phyloP scores from a whole-genome alignment of 2,113 vertebrate species.

The Erythrolamprus reginae region DNA sequence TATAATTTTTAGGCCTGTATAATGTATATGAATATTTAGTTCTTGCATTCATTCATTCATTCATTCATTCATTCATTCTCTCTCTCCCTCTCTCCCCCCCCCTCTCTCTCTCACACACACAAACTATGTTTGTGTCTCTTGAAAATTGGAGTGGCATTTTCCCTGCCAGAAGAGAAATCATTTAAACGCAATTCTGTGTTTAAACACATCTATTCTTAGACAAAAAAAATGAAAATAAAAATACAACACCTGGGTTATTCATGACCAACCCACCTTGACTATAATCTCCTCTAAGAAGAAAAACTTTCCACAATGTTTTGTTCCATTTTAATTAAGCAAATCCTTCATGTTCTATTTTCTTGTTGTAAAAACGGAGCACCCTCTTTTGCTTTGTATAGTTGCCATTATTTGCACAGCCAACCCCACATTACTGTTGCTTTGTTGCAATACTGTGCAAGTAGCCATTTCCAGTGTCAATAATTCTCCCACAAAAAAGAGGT shows the following conservation, averaged over 20 bases:
- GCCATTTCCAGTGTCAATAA: constrained; percentile 65
- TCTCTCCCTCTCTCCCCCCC: no score
- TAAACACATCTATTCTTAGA: background rate
- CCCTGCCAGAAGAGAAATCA: background rate
- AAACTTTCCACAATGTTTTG: constrained; percentile 57
- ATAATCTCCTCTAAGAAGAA: constrained; percentile 58
- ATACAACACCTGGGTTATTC: background rate
- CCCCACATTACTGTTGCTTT: constrained; percentile 60
- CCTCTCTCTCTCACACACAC: background rate
- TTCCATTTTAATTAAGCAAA: constrained; percentile 57
- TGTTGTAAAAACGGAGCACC: constrained; percentile 41
- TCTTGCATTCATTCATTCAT: background rate
- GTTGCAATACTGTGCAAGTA: constrained; percentile 53
- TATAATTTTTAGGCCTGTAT: background rate
- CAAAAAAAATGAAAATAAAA: background rate
- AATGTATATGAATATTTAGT: background rate
- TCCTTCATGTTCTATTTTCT: constrained; percentile 51
- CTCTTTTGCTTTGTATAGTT: constrained; percentile 58
- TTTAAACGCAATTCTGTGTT: background rate
- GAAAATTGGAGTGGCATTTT: background rate
- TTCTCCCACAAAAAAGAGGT: constrained; percentile 60
- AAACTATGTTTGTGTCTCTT: background rate
- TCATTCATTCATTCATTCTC: no score
- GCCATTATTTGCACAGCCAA: constrained; percentile 60
- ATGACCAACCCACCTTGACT: background rate